Evolutionary conservation across 2,888 invertebrate species (phyloP), one percentile per base, ranked within the genome.

Genomic region (Escarpia spicata): DNA sequence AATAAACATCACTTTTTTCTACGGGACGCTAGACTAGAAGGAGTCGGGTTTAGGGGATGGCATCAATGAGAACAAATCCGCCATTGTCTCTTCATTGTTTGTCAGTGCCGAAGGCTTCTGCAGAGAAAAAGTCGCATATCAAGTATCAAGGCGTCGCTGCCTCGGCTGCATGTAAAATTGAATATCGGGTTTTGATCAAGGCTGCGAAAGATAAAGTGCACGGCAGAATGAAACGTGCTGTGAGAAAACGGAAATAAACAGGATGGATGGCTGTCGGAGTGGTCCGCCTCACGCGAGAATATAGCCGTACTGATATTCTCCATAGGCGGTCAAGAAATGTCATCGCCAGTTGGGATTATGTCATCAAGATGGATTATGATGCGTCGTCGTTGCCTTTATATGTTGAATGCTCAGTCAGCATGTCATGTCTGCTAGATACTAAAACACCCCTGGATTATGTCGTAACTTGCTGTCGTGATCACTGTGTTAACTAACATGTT

Each of bases 111-210:
- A 75, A 19, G n/a, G 75, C 75, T 75, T 26, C 75, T 3, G 75
- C 75, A 75, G n/a, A 26, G n/a, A 75, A 75, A 75, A 75, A 19
- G 6, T 75, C 19, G 75, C 19, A 26, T 75, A 75, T 75, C 75
- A 26, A 26, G n/a, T 75, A 75, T 75, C 75, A 26, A 15, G 75
- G 75, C 75, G 1, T 15, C n/a, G n/a, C n/a, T 26, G 75, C 75
- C 6, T 75, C 6, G 75, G 4, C n/a, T 19, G 75, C n/a, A 26
- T 1, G 75, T 75, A 75, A 75, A 75, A 75, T 75, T 75, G 19
- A 75, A 75, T 75, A 75, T 75, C 75, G 75, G 75, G 75, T 75
- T 75, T 75, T 75, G 75, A 75, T 75, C 75, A 75, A 75, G 19
- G n/a, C 75, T n/a, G 19, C 26, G n/a, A 75, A n/a, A 75, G 75